These are phyloP conservation scores for Cichladusa arquata DNA, from an alignment of 2,113 vertebrate species.

Conservation along the genomic window DNA sequence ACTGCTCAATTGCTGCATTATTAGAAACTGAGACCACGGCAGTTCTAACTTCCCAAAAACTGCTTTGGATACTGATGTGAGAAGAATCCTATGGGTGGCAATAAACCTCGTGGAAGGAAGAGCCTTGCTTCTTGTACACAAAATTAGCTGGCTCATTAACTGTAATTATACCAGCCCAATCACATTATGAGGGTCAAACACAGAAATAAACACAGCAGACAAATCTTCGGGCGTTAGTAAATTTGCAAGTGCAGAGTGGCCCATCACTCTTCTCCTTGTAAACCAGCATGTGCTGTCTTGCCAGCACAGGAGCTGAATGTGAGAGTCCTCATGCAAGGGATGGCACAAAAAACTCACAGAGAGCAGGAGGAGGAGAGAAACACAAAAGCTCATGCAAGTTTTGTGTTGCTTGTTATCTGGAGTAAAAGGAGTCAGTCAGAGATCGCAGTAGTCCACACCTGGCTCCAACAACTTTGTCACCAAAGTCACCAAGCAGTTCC, in stretches of 20 bases:
- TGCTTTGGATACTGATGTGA: not conserved
- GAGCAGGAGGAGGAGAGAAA: not conserved
- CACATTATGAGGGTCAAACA: conserved; percentile 7
- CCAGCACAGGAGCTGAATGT: not conserved
- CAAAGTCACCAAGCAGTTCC: not conserved
- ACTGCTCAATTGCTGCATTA: not conserved
- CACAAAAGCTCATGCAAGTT: not conserved
- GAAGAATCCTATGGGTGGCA: conserved; percentile 12
- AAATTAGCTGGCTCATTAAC: conserved; percentile 42
- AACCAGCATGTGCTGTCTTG: not conserved
- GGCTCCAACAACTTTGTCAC: not conserved
- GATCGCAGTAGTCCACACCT: accelerated
- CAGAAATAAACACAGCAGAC: conserved; percentile 5
- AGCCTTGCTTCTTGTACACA: not conserved
- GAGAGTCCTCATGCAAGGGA: not conserved
- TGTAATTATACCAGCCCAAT: not conserved
- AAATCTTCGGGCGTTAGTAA: not conserved
- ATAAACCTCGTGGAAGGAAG: conserved; percentile 28
- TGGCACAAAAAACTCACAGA: not conserved
- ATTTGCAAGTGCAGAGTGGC: not conserved
- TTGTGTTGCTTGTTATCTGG: accelerated
- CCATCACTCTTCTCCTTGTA: not conserved
- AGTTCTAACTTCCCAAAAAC: not conserved
- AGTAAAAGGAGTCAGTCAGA: not conserved
- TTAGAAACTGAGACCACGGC: not conserved